These are phyloP conservation scores for Atta cephalotes DNA, from an alignment of 1,140 invertebrate species.

Conservation along the genomic window DNA sequence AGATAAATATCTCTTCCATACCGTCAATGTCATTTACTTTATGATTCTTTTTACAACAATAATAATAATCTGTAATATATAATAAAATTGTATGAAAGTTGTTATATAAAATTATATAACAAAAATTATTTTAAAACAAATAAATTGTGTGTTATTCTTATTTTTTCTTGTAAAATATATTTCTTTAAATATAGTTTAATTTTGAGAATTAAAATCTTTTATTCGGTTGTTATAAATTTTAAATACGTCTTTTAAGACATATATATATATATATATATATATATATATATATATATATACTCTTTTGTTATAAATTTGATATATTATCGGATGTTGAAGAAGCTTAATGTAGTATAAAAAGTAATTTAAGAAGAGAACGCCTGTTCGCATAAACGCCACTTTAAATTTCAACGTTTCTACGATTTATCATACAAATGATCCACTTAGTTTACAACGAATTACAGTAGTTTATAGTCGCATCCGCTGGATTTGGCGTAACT, in stretches of 20 bases:
- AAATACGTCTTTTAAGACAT: background rate
- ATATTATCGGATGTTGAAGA: background rate
- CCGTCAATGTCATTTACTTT: background rate
- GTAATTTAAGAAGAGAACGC: slow-evolving; percentile 29
- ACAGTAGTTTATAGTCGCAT: slow-evolving; percentile 33
- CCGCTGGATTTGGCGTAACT: slow-evolving; percentile 34
- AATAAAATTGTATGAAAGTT: background rate
- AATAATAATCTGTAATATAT: background rate
- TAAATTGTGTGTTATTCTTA: background rate
- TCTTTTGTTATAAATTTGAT: background rate
- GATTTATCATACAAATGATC: slow-evolving; percentile 54
- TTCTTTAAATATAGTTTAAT: background rate
- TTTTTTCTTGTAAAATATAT: background rate
- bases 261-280: background rate
- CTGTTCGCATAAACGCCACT: slow-evolving; percentile 19
- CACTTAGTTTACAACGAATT: slow-evolving; percentile 40
- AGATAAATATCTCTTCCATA: background rate
- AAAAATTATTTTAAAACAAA: background rate
- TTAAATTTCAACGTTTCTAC: slow-evolving; percentile 58
- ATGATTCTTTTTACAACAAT: background rate
- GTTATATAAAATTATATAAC: background rate
- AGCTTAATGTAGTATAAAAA: slow-evolving; percentile 36
- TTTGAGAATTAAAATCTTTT: background rate
- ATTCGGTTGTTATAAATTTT: background rate
- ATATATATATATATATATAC: background rate